These are phyloP conservation scores for Edolisoma coerulescens DNA, from an alignment of 2,113 vertebrate species.

Conservation along the genomic window DNA sequence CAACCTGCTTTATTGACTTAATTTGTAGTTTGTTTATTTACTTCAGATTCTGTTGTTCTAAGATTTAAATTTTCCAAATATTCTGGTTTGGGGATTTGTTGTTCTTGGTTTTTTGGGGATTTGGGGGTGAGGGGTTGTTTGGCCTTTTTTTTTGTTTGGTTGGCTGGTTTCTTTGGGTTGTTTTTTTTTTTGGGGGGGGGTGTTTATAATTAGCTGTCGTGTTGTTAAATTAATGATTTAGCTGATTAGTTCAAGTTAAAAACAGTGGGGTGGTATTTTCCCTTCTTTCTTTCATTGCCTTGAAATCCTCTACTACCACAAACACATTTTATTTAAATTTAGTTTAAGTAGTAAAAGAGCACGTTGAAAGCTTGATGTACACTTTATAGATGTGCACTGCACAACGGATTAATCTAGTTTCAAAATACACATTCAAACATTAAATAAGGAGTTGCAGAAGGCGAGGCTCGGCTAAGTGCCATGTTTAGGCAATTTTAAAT, in stretches of 20 bases:
- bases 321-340: background rate
- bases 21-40: background rate
- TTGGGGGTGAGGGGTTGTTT: fast-evolving
- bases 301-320: background rate
- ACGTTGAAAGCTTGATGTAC: background rate
- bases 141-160: background rate
- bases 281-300: background rate
- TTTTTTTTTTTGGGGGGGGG: background rate
- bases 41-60: background rate
- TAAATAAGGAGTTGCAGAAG: background rate
- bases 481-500: background rate
- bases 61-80: background rate
- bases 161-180: background rate
- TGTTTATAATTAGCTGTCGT: background rate
- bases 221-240: background rate
- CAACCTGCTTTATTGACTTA: background rate
- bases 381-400: background rate
- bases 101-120: background rate
- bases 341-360: background rate
- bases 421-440: background rate
- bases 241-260: background rate
- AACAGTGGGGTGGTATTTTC: background rate
- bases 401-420: background rate
- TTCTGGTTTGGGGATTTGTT: background rate
- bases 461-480: background rate